Conservation (phyloP, 2,113 vertebrate genomes). For the Callospermophilus lateralis region DNA sequence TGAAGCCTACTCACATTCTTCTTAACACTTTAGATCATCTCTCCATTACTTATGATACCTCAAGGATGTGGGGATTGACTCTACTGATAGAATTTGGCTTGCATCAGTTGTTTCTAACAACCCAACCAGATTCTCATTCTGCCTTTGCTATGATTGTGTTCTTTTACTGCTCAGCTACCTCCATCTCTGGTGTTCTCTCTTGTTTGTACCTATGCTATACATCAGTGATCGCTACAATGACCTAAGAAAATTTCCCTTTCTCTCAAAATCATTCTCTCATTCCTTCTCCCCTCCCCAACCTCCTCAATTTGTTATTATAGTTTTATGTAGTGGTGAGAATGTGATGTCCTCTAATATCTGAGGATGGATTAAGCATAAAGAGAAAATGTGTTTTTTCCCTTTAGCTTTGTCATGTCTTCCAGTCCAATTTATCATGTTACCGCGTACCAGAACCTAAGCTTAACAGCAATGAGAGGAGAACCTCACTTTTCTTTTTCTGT, state of each 20-base stretch:
- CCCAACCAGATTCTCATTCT: not conserved
- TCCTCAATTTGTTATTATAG: not conserved
- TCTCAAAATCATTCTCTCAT: not conserved
- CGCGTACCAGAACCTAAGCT: not conserved
- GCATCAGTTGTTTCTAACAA: not conserved
- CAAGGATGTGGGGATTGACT: not conserved
- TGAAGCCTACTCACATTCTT: not conserved
- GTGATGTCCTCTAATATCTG: not conserved
- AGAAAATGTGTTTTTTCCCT: not conserved
- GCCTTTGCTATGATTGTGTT: fast-evolving
- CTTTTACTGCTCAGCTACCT: not conserved
- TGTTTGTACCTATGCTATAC: not conserved
- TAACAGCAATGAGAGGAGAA: not conserved
- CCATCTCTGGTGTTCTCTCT: not conserved
- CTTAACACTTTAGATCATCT: not conserved
- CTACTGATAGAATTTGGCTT: not conserved
- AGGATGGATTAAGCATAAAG: not conserved
- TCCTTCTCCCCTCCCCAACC: fast-evolving
- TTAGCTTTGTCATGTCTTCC: not conserved
- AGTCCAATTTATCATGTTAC: not conserved
- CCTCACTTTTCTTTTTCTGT: not conserved
- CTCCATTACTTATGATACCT: not conserved
- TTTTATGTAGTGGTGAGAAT: not conserved
- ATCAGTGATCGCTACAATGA: not conserved
- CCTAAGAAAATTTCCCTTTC: not conserved